Percentiles rank a stretch among this genome's conserved stretches.
Evolutionary conservation across 1,140 invertebrate genomes (phyloP).

Genomic region (Manduca sexta): DNA sequence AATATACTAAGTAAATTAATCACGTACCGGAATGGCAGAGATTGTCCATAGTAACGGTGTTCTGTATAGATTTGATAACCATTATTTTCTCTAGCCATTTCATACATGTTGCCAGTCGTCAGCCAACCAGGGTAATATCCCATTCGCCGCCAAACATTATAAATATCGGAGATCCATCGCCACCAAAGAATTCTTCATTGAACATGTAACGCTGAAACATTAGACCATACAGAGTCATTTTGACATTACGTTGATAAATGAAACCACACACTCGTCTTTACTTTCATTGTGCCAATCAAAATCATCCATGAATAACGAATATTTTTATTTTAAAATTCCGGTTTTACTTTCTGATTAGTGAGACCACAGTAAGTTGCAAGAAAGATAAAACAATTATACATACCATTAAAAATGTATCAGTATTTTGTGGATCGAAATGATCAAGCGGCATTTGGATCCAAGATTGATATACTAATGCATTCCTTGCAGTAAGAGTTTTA

Average conservation of each 20-base stretch:
- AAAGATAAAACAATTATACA: too few relatives aligned
- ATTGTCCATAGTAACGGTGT: constrained; percentile 88
- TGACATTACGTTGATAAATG: too few relatives aligned
- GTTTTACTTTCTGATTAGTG: too few relatives aligned
- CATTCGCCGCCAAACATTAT: constrained; percentile 81
- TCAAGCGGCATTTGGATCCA: constrained; percentile 79
- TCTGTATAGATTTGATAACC: constrained; percentile 82
- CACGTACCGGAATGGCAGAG: constrained; percentile 82
- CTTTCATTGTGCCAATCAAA: too few relatives aligned
- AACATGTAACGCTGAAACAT: constrained; percentile 76
- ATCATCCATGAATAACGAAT: too few relatives aligned
- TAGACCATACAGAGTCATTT: too few relatives aligned
- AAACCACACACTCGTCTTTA: too few relatives aligned
- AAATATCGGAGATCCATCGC: constrained; percentile 65
- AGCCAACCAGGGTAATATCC: constrained; percentile 72
- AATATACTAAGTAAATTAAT: constrained; percentile 20
- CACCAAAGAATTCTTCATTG: constrained; percentile 77
- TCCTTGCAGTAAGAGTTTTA: constrained; percentile 9
- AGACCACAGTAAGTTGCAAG: too few relatives aligned
- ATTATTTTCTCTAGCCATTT: constrained; percentile 76
- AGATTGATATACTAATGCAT: constrained; percentile 20
- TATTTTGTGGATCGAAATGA: constrained; percentile 81
- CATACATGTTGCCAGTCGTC: constrained; percentile 74
- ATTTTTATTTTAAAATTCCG: too few relatives aligned
- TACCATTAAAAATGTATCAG: constrained; percentile 80